Evolutionary conservation across 2,113 vertebrate genomes (phyloP).

Genomic region (Danionella cerebrum): DNA sequence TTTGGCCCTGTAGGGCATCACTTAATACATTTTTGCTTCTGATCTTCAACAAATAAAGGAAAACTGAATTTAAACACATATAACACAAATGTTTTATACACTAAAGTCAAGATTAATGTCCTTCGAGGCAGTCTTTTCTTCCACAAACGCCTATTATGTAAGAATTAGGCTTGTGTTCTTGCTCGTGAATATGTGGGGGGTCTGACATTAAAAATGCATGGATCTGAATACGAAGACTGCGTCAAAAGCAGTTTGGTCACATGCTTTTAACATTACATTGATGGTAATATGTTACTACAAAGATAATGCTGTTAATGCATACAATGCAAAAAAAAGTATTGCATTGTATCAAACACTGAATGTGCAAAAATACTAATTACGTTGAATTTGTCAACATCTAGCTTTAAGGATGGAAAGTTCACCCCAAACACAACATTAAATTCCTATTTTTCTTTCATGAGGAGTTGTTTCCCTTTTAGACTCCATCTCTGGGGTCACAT

Average conservation of each 20-base stretch:
- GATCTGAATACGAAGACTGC: slow-evolving; percentile 3
- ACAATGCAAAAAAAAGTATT: not conserved
- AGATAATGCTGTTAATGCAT: not conserved
- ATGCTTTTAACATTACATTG: not conserved
- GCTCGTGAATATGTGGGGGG: not conserved
- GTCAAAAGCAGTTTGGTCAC: not conserved
- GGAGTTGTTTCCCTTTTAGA: slow-evolving; percentile 27
- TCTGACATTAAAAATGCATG: slow-evolving; percentile 26
- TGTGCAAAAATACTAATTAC: not conserved
- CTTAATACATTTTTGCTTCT: not conserved
- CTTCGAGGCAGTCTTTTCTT: not conserved
- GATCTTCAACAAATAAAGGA: not conserved
- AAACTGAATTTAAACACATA: not conserved
- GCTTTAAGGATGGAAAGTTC: not conserved
- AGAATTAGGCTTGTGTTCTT: slow-evolving; percentile 2
- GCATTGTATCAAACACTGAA: not conserved
- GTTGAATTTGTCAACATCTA: not conserved
- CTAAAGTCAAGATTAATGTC: no score
- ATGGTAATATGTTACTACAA: not conserved
- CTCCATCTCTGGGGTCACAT: slow-evolving; percentile 23
- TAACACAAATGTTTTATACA: not conserved
- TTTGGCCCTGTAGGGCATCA: no score
- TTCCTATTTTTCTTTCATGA: slow-evolving; percentile 17
- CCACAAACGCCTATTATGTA: not conserved
- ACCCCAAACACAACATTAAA: slow-evolving; percentile 17